Conservation (phyloP, 2,797 vertebrate genomes). For the Scolopax bukidnonensis region DNA sequence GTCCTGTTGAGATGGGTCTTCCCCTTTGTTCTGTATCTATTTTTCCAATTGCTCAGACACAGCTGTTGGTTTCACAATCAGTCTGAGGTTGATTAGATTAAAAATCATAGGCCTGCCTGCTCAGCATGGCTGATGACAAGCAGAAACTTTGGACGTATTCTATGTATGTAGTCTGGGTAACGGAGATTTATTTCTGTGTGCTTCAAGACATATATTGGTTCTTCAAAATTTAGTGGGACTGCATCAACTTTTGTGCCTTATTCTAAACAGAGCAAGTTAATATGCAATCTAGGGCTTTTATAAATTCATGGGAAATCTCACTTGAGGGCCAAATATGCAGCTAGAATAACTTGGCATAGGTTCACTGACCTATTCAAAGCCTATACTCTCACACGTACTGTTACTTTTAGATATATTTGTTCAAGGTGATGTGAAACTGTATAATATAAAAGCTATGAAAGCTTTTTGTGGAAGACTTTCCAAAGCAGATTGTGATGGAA, state of each 20-base stretch:
- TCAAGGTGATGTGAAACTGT: background rate
- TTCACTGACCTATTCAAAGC: background rate
- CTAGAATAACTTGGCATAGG: background rate
- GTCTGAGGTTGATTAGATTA: conserved; percentile 75
- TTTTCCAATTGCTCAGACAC: conserved; percentile 71
- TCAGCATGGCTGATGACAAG: conserved; percentile 52
- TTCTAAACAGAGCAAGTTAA: background rate
- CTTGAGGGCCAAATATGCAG: background rate
- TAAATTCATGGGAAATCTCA: background rate
- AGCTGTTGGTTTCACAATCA: conserved; percentile 66
- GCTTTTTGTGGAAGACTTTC: background rate
- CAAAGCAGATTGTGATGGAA: background rate
- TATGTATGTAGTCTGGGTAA: background rate
- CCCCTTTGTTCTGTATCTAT: conserved; percentile 76
- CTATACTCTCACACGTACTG: background rate
- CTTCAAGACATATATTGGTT: background rate
- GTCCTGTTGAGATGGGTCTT: conserved; percentile 67
- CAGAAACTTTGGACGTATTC: conserved; percentile 29
- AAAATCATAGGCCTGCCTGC: conserved; percentile 62
- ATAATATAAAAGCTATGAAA: background rate
- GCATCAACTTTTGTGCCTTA: background rate
- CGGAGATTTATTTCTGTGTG: background rate
- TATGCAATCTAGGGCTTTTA: background rate
- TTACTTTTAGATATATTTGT: conserved; percentile 2
- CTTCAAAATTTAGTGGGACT: conserved; percentile 6